phyloP scores from a whole-genome alignment of 2,113 vertebrate genomes.

The Corythaixoides concolor region DNA sequence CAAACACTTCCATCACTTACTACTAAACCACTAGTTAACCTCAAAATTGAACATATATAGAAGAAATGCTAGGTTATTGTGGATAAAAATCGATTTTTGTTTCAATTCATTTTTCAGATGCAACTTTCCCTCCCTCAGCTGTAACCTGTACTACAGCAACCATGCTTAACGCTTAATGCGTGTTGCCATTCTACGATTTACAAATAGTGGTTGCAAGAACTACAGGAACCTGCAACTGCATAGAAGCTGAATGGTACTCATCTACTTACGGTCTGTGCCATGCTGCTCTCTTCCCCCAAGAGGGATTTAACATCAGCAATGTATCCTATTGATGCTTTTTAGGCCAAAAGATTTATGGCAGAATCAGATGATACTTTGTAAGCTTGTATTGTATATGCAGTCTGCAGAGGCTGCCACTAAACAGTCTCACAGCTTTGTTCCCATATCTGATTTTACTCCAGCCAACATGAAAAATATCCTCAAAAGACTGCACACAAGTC shows the following conservation, averaged over 20 bases:
- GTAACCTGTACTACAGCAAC: background rate
- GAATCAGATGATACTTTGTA: background rate
- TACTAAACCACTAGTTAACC: background rate
- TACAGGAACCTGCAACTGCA: background rate
- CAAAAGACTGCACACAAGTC: background rate
- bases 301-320: background rate
- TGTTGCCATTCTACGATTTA: background rate
- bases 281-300: background rate
- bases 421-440: background rate
- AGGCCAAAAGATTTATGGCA: background rate
- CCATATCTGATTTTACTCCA: background rate
- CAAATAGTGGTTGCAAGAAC: background rate
- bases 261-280: too few species aligned
- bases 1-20: background rate
- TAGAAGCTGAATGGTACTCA: background rate
- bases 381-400: background rate
- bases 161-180: background rate
- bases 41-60: background rate
- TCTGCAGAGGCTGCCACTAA: background rate
- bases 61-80: background rate
- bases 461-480: background rate
- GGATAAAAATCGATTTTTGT: background rate
- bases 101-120: background rate
- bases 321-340: background rate
- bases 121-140: background rate